These are phyloP conservation scores for Noctuana brunneofusca DNA, from an alignment of 2,888 invertebrate genomes.

Conservation along the genomic window DNA sequence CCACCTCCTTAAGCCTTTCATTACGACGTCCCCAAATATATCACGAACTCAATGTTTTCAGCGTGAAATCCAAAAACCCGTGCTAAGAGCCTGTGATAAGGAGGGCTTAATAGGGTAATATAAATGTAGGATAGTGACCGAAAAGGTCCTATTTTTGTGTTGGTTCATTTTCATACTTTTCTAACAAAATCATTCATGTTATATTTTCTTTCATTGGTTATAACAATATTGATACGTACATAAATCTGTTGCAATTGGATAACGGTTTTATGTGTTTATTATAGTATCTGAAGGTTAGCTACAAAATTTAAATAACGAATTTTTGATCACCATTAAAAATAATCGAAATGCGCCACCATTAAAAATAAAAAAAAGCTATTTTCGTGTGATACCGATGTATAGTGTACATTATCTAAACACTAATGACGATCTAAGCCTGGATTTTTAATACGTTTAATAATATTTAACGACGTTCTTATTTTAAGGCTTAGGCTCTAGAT, in stretches of 20 bases:
- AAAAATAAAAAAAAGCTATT: background rate
- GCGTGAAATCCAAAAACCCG: constrained; percentile 1
- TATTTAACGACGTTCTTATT: background rate
- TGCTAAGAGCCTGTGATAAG: constrained; percentile 17
- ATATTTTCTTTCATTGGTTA: background rate
- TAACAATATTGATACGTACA: no score
- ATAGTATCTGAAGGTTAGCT: no score
- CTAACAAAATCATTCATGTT: background rate
- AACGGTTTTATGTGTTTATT: no score
- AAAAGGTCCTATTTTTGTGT: constrained; percentile 23
- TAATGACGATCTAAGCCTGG: background rate
- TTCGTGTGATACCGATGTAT: background rate
- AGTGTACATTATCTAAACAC: background rate
- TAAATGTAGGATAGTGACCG: constrained; percentile 27
- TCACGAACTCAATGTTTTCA: constrained; percentile 16
- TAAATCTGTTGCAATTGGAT: no score
- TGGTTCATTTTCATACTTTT: background rate
- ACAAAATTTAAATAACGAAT: no score
- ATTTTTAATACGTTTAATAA: background rate
- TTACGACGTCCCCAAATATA: constrained; percentile 13
- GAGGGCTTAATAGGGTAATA: constrained; percentile 30
- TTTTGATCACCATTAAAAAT: background rate
- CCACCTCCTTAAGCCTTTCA: background rate
- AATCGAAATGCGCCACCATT: background rate
- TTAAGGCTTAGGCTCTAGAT: background rate